Evolutionary conservation across 2,888 invertebrate genomes (phyloP).

Genomic region (Macrosoma leucophasiata): DNA sequence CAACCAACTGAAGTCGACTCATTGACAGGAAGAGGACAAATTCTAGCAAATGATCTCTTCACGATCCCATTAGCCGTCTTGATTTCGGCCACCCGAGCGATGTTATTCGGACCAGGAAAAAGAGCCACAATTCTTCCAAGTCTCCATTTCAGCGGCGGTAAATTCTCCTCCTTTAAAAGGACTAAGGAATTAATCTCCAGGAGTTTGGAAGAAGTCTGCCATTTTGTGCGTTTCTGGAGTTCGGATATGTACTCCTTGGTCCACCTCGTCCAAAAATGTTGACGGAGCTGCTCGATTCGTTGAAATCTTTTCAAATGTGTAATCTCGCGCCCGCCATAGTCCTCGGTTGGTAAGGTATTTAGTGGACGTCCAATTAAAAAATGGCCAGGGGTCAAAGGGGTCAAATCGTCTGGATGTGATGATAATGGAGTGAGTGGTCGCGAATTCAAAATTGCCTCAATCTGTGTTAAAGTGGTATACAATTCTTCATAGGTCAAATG

Average conservation of each 20-base stretch:
- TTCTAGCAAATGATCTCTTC: not conserved
- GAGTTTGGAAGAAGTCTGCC: not conserved
- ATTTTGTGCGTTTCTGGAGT: constrained; percentile 1
- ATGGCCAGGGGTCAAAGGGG: too few relatives aligned
- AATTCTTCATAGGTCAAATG: constrained; percentile 5
- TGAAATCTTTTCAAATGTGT: not conserved
- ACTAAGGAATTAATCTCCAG: not conserved
- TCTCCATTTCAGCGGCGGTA: constrained; percentile 2
- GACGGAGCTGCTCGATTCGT: not conserved
- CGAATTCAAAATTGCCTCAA: too few relatives aligned
- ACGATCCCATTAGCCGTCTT: constrained; percentile 1
- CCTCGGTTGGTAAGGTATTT: not conserved
- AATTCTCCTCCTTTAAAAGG: constrained; percentile 2
- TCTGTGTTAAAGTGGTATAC: not conserved
- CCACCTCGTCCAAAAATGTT: constrained; percentile 5
- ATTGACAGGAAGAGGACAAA: not conserved
- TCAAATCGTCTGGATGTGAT: too few relatives aligned
- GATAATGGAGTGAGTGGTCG: too few relatives aligned
- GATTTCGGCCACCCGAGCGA: constrained; percentile 1
- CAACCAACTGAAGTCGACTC: not conserved
- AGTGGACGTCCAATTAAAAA: too few relatives aligned
- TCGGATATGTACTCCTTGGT: constrained; percentile 2
- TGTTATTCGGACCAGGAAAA: not conserved
- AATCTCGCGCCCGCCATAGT: not conserved
- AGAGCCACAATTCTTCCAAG: not conserved